Percentiles rank a stretch among this genome's conserved stretches.
Conservation (phyloP, 2,888 invertebrate species). For the Diplazon laetatorius region DNA sequence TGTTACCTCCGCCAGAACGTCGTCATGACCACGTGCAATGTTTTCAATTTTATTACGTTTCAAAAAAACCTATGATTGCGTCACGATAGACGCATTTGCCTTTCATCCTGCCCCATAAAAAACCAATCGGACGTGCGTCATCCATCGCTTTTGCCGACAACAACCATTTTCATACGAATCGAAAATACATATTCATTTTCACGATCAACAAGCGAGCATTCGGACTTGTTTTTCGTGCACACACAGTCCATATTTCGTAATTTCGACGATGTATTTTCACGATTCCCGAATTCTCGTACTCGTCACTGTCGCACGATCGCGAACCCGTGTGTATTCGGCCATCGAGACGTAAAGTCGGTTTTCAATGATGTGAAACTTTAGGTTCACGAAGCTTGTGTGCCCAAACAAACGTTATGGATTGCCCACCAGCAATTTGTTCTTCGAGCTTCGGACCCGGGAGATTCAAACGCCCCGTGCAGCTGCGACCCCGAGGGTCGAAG, state of each 20-base stretch:
- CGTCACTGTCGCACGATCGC: not conserved
- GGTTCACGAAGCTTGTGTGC: not conserved
- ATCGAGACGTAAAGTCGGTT: not conserved
- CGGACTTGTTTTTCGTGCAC: not conserved
- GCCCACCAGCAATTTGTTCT: conserved; percentile 18
- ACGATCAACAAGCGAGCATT: not conserved
- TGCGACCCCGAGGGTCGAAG: not conserved
- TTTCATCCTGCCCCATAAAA: not conserved
- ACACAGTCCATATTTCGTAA: conserved; percentile 6
- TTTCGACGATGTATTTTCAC: conserved; percentile 13
- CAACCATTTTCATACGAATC: not conserved
- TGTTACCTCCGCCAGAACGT: too few relatives aligned
- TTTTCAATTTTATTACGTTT: not conserved
- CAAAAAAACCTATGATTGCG: not conserved
- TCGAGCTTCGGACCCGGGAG: conserved; percentile 1
- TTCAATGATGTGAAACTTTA: conserved; percentile 12
- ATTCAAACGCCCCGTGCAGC: conserved; percentile 2
- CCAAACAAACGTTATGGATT: conserved; percentile 28
- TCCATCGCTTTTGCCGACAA: too few relatives aligned
- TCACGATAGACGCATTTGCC: not conserved
- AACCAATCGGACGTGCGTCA: not conserved
- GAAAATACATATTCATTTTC: conserved; percentile 14
- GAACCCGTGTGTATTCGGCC: not conserved
- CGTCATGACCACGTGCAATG: not conserved
- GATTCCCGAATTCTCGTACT: not conserved